A percentile compares a stretch with the other conserved stretches of the same genome.
Conservation (phyloP, 2,113 vertebrate species). For the Emydocephalus ijimae region DNA sequence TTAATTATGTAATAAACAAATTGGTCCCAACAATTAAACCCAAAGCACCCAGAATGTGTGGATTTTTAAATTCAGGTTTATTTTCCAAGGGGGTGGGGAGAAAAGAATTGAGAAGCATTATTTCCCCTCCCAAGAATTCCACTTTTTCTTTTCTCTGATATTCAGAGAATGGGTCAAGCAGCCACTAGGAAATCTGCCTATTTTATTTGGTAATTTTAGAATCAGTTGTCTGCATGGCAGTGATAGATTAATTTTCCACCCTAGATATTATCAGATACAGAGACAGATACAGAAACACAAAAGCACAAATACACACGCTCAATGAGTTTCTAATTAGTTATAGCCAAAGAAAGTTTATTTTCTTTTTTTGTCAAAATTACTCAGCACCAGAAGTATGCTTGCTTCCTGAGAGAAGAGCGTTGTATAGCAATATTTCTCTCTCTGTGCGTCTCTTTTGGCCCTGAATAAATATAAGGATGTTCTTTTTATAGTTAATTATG, state of each 20-base stretch:
- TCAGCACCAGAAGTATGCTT: constrained; percentile 40
- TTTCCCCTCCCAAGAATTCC: constrained; percentile 7
- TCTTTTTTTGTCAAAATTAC: constrained; percentile 49
- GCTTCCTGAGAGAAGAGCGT: constrained; percentile 47
- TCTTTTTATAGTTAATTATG: constrained; percentile 28
- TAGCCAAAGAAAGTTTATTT: constrained; percentile 52
- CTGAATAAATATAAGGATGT: neutral
- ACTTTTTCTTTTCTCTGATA: constrained; percentile 42
- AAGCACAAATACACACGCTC: neutral
- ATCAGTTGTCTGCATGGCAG: constrained; percentile 25
- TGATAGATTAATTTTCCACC: constrained; percentile 18
- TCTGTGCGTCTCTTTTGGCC: constrained; percentile 32
- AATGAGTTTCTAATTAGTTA: constrained; percentile 37
- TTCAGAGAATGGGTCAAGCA: neutral
- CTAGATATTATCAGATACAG: neutral
- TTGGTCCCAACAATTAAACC: constrained; percentile 79
- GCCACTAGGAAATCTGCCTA: constrained; percentile 6
- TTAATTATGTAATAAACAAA: constrained; percentile 78
- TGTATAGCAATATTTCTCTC: constrained; percentile 50
- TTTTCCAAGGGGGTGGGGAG: constrained; percentile 42
- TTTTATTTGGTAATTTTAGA: constrained; percentile 31
- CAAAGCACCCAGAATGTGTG: constrained; percentile 70
- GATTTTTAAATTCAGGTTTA: constrained; percentile 65
- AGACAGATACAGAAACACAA: constrained; percentile 34
- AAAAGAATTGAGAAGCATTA: constrained; percentile 29